Evolutionary conservation across 2,888 invertebrate species (phyloP), one percentile per base, ranked within the genome.

Genomic region (Rhagonycha lutea): DNA sequence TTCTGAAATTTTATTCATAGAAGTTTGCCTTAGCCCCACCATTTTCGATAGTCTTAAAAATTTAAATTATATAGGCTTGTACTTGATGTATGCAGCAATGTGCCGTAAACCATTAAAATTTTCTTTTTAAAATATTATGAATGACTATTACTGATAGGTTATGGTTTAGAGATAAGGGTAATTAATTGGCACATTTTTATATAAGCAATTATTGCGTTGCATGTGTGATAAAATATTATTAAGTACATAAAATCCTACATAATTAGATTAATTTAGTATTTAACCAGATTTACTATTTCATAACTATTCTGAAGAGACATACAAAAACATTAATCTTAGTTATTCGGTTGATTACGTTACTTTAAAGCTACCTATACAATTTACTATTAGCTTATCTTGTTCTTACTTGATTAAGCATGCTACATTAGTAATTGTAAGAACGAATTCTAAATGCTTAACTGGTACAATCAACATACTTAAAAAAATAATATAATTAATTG

Each of bases 341-440:
- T 74, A 74, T 70, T 70, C 70, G 32, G 67, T 74, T 74, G 67
- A 74, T 74, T 70, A 61, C 74, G 29, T 70, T 61, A 60, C 28
- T 70, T 32, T 62, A 68, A 70, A 26, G 62, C 70, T 74, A 14
- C 61, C 12, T 14, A 69, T 29, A 24, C 18, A 73, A 65, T 60
- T 61, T 47, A 70, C 60, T 68, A 70, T 74, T 62, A 62, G 70
- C 62, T 74, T 74, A 74, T 74, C 74, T 60, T 14, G 26, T 70
- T 70, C 47, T 68, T 67, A 60, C 70, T 74, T 65, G 61, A 29
- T 61, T 68, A 61, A 74, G 68, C 68, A 60, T 62, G 61, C 32
- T 32, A 29, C 18, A 29, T n/a, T 28, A 28, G 68, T 28, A 65
- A 65, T n/a, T 47, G 47, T n/a, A 47, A 47, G 47, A 47, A 47